Evolutionary conservation across 2,113 vertebrate genomes (phyloP), one percentile per base, ranked within the genome.

Genomic region (Corvus cornix): DNA sequence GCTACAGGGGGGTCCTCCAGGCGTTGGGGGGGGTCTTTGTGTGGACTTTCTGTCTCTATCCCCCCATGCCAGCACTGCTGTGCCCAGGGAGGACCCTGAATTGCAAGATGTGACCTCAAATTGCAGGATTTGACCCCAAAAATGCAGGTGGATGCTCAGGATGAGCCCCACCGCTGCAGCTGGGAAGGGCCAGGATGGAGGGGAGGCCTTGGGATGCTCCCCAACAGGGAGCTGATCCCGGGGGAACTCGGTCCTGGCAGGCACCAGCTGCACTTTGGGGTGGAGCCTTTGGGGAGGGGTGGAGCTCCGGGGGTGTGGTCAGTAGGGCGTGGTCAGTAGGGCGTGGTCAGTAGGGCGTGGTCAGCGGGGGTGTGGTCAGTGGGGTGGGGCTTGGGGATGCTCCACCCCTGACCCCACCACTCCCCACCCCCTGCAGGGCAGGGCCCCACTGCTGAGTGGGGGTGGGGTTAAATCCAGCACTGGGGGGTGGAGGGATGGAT

Each of bases 1-100:
- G 1, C 49, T 2, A 0, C 2, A 16, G 16, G 39, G 39, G 41
- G 4, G 3, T 11, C 3, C 23, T 20, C 10, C 4, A 3, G 17
- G 10, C 11, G 4, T 1, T 0, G 8, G n/a, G 64, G 7, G 7
- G 66, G 5, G 13, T 35, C 44, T 13, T 3, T 2, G 7, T 10
- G 48, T 18, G 87, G 28, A 60, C 80, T 67, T 72, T 76, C 27
- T 62, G 62, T 56, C 55, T 16, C n/a, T 9, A 1, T 2, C 13
- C 21, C 8, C 8, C 22, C 14, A 21, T 14, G 19, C 44, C 44
- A 17, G 41, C 7, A 1, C 67, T 17, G 72, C 49, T 22, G 28
- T 28, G 19, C 70, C 13, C 83, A 24, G n/a, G 28, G 13, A 39
- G n/a, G 39, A 13, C 20, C 31, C 41, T 11, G 30, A 13, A 55